Evolutionary conservation across 2,113 vertebrate species (phyloP).

Genomic region (Potamarius usumacintae): DNA sequence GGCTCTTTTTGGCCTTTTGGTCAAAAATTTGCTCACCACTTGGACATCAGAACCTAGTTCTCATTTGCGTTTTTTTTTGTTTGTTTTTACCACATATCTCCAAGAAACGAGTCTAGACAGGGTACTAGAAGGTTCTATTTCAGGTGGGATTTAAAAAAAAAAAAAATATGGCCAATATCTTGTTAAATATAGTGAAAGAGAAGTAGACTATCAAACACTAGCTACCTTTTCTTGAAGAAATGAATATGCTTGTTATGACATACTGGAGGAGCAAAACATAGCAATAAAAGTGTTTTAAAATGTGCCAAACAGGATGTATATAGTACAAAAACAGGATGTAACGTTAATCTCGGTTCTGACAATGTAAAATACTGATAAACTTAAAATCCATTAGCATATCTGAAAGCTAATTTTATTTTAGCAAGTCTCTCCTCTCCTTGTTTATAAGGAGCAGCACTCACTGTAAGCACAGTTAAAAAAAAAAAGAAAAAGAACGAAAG

Average conservation of each 20-base stretch:
- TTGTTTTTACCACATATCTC: background rate
- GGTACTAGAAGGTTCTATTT: background rate
- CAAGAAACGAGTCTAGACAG: background rate
- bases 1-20: background rate
- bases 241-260: background rate
- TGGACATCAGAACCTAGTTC: background rate
- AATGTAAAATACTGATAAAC: background rate
- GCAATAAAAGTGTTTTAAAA: background rate
- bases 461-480: background rate
- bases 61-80: background rate
- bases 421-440: background rate
- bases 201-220: background rate
- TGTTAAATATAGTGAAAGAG: background rate
- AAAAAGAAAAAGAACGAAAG: no score
- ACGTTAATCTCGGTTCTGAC: background rate
- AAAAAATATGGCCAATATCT: background rate
- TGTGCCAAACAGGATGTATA: background rate
- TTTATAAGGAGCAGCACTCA: background rate
- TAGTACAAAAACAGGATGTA: background rate
- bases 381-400: background rate
- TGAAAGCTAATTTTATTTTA: background rate
- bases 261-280: background rate
- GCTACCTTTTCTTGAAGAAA: background rate
- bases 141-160: background rate
- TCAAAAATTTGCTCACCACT: background rate